Evolutionary conservation across 2,797 vertebrate genomes (phyloP), one percentile per base, ranked within the genome.

Genomic region (Tadarida brasiliensis): DNA sequence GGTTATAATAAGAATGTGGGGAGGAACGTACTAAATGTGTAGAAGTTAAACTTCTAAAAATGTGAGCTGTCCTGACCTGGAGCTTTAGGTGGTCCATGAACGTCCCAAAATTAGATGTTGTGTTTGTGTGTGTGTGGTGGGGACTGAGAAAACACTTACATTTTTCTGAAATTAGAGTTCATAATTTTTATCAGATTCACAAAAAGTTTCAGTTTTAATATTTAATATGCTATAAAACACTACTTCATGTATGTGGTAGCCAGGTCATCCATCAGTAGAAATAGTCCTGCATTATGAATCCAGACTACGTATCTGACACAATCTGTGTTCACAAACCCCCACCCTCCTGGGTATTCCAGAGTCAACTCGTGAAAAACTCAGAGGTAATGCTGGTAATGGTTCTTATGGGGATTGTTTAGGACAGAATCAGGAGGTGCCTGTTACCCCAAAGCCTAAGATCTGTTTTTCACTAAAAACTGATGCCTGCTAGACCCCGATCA

Each of bases 1-100:
- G 9, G 28, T 74, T 83, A 28, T 71, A 93, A 89, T 82, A 35
- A 74, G 22, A 77, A 9, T 65, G 8, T 76, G 2, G 12, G 74
- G 3, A 86, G 71, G 26, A 47, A 2, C 24, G 30, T 28, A 16
- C 10, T 65, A 78, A 78, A 16, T 56, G 24, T 77, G 85, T 83
- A 92, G 47, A 81, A 77, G 28, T 77, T 68, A 76, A 94, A 67
- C 33, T 92, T 87, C 12, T 86, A 33, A 83, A 67, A 28, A 87
- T 76, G 14, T 68, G 8, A 94, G 5, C 11, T 80, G 19, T 78
- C 7, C 20, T 95, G 26, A 56, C 1, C 51, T 93, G 51, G 44
- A 80, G 12, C 28, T 87, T 68, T 24, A 84, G 17, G 70, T 65
- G 17, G 24, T 63, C 4, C 14, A 4, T 39, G 35, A 93, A 51